Base-by-base conservation (phyloP, 2,888 invertebrate species). In the Xestia ashworthii region DNA sequence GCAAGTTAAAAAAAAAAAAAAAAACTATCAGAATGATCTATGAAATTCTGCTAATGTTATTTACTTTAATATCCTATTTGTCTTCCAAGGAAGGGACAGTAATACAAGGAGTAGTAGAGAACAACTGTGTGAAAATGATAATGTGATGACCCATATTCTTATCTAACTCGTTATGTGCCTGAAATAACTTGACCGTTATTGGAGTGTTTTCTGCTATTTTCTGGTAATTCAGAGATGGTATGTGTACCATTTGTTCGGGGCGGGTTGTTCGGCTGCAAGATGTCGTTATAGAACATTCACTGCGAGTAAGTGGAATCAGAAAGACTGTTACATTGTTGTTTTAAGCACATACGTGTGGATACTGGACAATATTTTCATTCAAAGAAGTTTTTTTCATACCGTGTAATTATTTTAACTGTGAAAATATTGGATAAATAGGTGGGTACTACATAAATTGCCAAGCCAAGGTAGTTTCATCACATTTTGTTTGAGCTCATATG, bases 171-270 rank as follows among this genome's bases (percentile, higher is more conserved):
- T 65, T 65, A 78, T 32, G 44, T 58, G 14, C 44, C n/a, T 50
- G n/a, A 65, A 58, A 58, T 65, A 78, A 70, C 32, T 44, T 78
- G 25, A 32, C 69, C 78, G 46, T 77, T 19, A 46, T 76, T 41
- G 62, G 11, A 25, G 32, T 46, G 44, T 25, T 58, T 65, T 19
- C 25, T 22, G 68, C 19, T n/a, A 38, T 32, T 48, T 48, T 14
- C 9, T 44, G 22, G 16, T n/a, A 5, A 16, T 11, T 50, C 14
- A 50, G 16, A 12, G 22, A 16, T 22, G 16, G 50, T 32, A 5
- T 50, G 22, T 68, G 22, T n/a, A 5, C 14, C 32, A 38, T 38
- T 38, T 38, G 8, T 68, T n/a, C 9, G 22, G 32, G 68, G 6
- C n/a, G 19, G n/a, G n/a, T n/a, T n/a, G n/a, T n/a, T 53, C 38